A percentile compares a stretch with the other conserved stretches of the same genome.
phyloP scores from a whole-genome alignment of 1,140 invertebrate genomes.

The Thalassaphorura encarpata region DNA sequence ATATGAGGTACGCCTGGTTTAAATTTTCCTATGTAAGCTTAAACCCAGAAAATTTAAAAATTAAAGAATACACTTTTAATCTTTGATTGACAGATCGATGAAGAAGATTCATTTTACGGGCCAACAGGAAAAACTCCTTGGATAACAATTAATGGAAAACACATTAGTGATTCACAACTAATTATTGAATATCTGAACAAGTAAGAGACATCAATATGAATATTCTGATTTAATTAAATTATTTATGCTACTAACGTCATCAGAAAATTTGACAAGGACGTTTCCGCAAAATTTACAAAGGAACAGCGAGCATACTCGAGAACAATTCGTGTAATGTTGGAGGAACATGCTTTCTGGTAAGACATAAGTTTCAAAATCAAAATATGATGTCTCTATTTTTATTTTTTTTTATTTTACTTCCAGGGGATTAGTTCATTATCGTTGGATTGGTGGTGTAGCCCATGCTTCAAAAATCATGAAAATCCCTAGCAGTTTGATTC shows the following conservation, averaged over 20 bases:
- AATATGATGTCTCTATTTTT: neutral
- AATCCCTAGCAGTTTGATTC: neutral
- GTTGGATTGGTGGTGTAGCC: neutral
- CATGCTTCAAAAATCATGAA: neutral
- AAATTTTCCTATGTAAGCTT: no score
- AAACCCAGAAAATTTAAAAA: neutral
- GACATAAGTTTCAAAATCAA: neutral
- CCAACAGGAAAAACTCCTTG: slow-evolving; percentile 35
- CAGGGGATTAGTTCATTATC: neutral
- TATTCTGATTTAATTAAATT: neutral
- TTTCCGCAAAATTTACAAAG: neutral
- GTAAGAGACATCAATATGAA: neutral
- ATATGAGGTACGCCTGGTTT: slow-evolving; percentile 19
- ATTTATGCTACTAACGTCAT: neutral
- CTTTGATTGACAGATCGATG: slow-evolving; percentile 8
- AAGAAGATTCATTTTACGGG: slow-evolving; percentile 11
- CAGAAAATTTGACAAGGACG: slow-evolving; percentile 22
- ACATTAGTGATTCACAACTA: slow-evolving; percentile 36
- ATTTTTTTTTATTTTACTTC: neutral
- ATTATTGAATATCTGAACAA: slow-evolving; percentile 17
- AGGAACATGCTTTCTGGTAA: slow-evolving; percentile 21
- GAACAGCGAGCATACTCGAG: slow-evolving; percentile 3
- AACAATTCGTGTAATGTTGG: slow-evolving; percentile 13
- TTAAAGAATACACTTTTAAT: neutral
- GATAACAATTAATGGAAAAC: slow-evolving; percentile 38